These are phyloP conservation scores for Stenolophus ochropezus DNA, from an alignment of 2,888 invertebrate species.

Conservation along the genomic window DNA sequence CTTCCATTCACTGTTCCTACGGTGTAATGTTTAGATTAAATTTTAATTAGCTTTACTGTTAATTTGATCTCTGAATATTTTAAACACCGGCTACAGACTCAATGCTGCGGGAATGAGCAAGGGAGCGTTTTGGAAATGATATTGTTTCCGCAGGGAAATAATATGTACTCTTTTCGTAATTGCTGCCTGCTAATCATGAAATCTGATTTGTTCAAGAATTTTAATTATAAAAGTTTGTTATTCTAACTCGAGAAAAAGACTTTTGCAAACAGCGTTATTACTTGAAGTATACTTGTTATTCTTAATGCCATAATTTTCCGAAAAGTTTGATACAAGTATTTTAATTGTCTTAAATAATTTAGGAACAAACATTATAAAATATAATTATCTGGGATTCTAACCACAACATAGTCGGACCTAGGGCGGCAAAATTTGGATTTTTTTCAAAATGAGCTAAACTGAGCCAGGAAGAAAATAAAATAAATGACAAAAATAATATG, in stretches of 20 bases:
- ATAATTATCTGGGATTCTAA: too few species aligned
- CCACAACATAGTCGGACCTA: too few species aligned
- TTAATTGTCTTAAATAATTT: too few species aligned
- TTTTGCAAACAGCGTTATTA: not conserved
- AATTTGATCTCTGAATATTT: conserved; percentile 13
- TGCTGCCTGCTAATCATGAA: not conserved
- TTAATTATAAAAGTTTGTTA: not conserved
- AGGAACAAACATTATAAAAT: too few species aligned
- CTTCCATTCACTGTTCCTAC: not conserved
- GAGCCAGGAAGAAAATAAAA: too few species aligned
- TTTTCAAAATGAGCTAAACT: too few species aligned
- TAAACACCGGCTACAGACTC: not conserved
- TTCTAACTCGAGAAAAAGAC: not conserved
- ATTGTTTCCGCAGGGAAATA: not conserved
- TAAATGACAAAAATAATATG: too few species aligned
- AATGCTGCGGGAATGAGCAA: not conserved
- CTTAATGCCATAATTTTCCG: too few species aligned
- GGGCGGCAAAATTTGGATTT: too few species aligned
- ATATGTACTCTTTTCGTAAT: not conserved
- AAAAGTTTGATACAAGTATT: too few species aligned
- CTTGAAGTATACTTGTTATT: too few species aligned
- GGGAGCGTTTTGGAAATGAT: not conserved
- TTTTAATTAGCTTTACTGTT: conserved; percentile 2
- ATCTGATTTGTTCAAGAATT: not conserved
- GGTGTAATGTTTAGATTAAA: conserved; percentile 18